Evolutionary conservation across 2,113 vertebrate genomes (phyloP).

Genomic region (Motacilla alba): DNA sequence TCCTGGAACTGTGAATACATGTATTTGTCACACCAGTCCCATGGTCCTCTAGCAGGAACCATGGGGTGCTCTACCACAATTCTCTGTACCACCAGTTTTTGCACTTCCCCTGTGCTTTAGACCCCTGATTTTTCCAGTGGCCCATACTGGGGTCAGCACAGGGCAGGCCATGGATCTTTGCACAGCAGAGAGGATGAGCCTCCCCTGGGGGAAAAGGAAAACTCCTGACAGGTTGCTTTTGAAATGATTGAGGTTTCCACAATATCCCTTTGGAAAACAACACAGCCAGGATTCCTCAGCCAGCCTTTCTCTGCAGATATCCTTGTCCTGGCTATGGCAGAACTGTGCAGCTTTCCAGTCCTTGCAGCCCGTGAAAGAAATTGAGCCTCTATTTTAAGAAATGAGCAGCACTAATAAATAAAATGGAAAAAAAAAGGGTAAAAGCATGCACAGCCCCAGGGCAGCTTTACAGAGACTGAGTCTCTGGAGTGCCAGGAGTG

Average conservation of each 20-base stretch:
- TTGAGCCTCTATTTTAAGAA: neutral
- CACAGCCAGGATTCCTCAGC: neutral
- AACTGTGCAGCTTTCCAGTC: neutral
- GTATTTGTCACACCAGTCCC: neutral
- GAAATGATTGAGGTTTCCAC: neutral
- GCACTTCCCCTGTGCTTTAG: neutral
- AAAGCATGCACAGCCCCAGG: neutral
- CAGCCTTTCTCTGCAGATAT: neutral
- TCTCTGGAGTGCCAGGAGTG: neutral
- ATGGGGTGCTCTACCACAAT: accelerated
- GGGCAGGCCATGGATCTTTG: neutral
- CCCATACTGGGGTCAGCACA: accelerated
- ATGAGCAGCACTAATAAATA: neutral
- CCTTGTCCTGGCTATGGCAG: neutral
- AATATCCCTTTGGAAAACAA: neutral
- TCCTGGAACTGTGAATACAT: neutral
- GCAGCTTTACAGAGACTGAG: neutral
- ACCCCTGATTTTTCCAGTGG: neutral
- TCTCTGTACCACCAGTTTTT: neutral
- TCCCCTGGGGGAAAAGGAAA: accelerated
- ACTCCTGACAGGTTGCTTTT: neutral
- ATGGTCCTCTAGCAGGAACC: neutral
- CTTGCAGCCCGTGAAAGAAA: accelerated
- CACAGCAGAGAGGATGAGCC: neutral
- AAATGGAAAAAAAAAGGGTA: neutral